These are phyloP conservation scores for Tenualosa thibaudeaui DNA, from an alignment of 2,797 vertebrate species.

Conservation along the genomic window DNA sequence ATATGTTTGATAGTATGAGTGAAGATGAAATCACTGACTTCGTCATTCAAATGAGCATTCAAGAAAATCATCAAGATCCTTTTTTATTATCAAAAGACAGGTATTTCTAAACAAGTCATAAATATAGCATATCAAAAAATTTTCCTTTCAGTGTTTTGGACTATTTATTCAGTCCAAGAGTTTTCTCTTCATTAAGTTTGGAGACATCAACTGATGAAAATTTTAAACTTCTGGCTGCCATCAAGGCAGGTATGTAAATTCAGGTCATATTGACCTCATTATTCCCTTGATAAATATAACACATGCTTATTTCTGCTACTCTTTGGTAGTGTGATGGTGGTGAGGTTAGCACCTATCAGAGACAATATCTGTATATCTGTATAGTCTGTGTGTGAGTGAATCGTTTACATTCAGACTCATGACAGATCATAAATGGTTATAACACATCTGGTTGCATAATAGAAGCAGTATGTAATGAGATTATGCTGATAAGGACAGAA, in stretches of 20 bases:
- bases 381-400: background rate
- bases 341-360: background rate
- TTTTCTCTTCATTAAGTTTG: constrained; percentile 64
- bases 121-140: too few species aligned
- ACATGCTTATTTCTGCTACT: background rate
- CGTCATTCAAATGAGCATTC: constrained; percentile 76
- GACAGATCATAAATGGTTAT: background rate
- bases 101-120: constrained; percentile 56
- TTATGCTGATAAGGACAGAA: constrained; percentile 2
- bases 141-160: background rate
- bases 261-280: background rate
- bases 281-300: background rate
- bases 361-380: background rate
- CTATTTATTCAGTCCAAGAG: background rate
- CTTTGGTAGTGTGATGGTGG: background rate
- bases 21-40: constrained; percentile 76
- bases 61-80: constrained; percentile 72
- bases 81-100: constrained; percentile 67
- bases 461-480: background rate
- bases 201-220: constrained; percentile 72
- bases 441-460: background rate
- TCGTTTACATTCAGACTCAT: background rate
- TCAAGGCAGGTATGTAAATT: constrained; percentile 74
- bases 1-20: constrained; percentile 63
- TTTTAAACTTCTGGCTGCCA: constrained; percentile 74